Evolutionary conservation across 37 sponge, comb jelly and placozoan species (phyloP).

Genomic region (Oopsacas minuta): DNA sequence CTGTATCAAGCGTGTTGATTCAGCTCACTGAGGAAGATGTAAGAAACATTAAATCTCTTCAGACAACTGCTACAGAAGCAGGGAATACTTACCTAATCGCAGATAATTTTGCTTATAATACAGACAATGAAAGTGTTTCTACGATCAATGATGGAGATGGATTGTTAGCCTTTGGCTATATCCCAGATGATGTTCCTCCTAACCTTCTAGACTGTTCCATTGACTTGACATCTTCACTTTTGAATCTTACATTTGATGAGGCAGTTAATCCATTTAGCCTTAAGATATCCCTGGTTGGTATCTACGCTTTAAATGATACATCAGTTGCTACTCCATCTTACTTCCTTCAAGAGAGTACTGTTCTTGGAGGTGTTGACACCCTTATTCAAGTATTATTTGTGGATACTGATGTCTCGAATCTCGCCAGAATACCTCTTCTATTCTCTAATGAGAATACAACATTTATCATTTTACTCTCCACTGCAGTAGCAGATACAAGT

Average conservation of each 20-base stretch:
- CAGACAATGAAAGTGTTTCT: constrained; percentile 23
- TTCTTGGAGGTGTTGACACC: constrained; percentile 22
- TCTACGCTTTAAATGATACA: constrained; percentile 24
- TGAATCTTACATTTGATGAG: constrained; percentile 71
- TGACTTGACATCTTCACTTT: constrained; percentile 36
- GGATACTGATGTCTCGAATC: constrained; percentile 35
- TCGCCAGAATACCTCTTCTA: constrained; percentile 29
- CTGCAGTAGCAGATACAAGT: constrained; percentile 40
- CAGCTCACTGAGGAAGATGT: neutral
- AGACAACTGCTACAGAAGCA: constrained; percentile 33
- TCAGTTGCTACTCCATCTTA: constrained; percentile 24
- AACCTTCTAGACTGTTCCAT: constrained; percentile 28
- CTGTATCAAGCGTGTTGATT: neutral
- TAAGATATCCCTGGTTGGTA: constrained; percentile 25
- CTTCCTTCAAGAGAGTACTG: constrained; percentile 31
- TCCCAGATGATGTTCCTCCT: constrained; percentile 47
- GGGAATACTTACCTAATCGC: constrained; percentile 49
- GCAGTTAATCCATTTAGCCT: constrained; percentile 20
- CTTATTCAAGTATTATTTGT: constrained; percentile 34
- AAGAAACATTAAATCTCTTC: neutral
- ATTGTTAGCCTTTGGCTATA: constrained; percentile 37
- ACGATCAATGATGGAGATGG: constrained; percentile 33
- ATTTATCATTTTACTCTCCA: constrained; percentile 30
- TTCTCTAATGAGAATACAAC: constrained; percentile 28
- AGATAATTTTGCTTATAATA: constrained; percentile 28